Percentiles rank a stretch among this genome's conserved stretches.
Conservation (phyloP, 1,140 invertebrate species). For the Zaprionus ghesquierei region DNA sequence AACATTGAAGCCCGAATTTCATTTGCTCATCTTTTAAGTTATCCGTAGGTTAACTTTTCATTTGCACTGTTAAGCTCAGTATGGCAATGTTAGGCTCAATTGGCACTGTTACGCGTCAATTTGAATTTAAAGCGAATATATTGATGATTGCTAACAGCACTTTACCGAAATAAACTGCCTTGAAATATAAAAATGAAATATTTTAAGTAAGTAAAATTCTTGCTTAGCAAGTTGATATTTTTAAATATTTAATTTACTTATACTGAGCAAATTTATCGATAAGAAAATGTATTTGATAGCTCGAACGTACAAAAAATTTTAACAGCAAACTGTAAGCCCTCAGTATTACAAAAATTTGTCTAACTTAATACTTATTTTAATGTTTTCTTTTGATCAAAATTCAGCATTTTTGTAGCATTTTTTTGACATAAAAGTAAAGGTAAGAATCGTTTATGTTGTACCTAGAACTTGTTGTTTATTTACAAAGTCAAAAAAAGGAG, state of each 20-base stretch:
- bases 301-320: background rate
- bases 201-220: background rate
- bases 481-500: no score
- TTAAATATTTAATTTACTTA: background rate
- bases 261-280: background rate
- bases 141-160: background rate
- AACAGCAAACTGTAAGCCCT: background rate
- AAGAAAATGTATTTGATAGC: background rate
- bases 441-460: no score
- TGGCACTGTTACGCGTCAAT: background rate
- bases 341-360: background rate
- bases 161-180: background rate
- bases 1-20: background rate
- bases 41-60: background rate
- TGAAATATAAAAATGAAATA: background rate
- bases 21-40: background rate
- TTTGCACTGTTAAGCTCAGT: background rate
- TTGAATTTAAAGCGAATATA: background rate
- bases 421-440: background rate
- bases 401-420: background rate
- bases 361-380: background rate
- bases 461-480: no score
- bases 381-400: background rate
- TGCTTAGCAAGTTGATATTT: no score
- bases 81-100: slow-evolving; percentile 1